These are phyloP conservation scores for Plutomurus gul DNA, from an alignment of 1,140 invertebrate species.

Conservation along the genomic window DNA sequence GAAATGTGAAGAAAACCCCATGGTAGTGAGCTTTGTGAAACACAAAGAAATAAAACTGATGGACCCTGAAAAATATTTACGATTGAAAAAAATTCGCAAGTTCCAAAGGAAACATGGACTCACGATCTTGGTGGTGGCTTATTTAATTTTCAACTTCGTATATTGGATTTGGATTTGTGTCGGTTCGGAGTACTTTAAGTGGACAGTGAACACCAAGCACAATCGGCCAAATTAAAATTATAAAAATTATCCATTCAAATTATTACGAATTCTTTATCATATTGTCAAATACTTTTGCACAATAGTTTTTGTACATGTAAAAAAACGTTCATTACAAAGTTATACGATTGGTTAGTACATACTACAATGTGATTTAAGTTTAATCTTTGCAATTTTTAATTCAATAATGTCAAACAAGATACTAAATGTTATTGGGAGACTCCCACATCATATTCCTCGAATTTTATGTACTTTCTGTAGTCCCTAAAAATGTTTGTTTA, in stretches of 20 bases:
- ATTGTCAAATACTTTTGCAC: neutral
- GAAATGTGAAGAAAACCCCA: neutral
- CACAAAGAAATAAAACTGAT: neutral
- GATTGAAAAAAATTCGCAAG: neutral
- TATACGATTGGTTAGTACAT: too few species aligned
- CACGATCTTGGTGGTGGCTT: constrained; percentile 38
- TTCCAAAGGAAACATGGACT: constrained; percentile 38
- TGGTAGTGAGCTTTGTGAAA: neutral
- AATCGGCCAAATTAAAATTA: neutral
- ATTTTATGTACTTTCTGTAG: too few species aligned
- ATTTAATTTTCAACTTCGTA: constrained; percentile 33
- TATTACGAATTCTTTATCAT: neutral
- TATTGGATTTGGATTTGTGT: constrained; percentile 36
- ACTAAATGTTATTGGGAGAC: too few species aligned
- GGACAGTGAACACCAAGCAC: neutral
- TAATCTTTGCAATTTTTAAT: too few species aligned
- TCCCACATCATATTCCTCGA: too few species aligned
- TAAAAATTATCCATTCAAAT: neutral
- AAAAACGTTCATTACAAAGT: neutral
- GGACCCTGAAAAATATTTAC: neutral
- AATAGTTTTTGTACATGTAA: neutral
- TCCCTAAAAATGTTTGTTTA: too few species aligned
- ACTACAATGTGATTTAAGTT: too few species aligned
- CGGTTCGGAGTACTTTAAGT: neutral
- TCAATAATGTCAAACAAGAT: too few species aligned